A percentile compares a stretch with the other conserved stretches of the same genome.
phyloP scores from a whole-genome alignment of 1,140 invertebrate species.

The Neodiprion fabricii region DNA sequence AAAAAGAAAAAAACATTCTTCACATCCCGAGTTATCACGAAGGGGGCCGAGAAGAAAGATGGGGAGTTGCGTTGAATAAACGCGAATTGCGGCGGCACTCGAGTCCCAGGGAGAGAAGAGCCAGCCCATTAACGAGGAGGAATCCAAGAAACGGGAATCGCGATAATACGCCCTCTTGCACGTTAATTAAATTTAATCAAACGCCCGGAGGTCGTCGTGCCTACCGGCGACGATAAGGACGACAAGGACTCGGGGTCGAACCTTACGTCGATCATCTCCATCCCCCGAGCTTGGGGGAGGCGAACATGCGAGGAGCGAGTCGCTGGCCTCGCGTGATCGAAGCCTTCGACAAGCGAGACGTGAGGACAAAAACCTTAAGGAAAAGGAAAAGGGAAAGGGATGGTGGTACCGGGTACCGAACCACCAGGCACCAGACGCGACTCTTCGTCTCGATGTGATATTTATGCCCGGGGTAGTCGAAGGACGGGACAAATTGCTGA shows the following conservation, averaged over 20 bases:
- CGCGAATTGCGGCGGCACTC: too few species aligned
- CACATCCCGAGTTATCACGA: too few species aligned
- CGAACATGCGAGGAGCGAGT: too few species aligned
- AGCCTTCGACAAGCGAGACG: not conserved
- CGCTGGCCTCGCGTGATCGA: not conserved
- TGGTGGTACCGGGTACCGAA: not conserved
- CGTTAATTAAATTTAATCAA: constrained; percentile 2
- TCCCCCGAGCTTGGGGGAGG: not conserved
- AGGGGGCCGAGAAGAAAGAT: too few species aligned
- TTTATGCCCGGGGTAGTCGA: constrained; percentile 37
- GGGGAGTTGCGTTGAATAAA: too few species aligned
- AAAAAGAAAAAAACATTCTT: too few species aligned
- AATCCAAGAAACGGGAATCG: not conserved
- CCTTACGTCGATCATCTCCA: not conserved
- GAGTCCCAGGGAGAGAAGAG: too few species aligned
- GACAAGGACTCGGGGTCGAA: not conserved
- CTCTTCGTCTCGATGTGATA: constrained; percentile 25
- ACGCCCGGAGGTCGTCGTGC: not conserved
- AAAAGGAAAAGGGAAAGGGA: too few species aligned
- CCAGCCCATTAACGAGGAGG: too few species aligned
- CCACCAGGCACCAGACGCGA: not conserved
- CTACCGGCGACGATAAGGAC: too few species aligned
- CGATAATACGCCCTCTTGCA: not conserved
- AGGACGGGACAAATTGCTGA: constrained; percentile 53
- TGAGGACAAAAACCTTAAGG: not conserved